These are phyloP conservation scores for Proterorhinus semilunaris DNA, from an alignment of 2,113 vertebrate genomes.

Conservation along the genomic window DNA sequence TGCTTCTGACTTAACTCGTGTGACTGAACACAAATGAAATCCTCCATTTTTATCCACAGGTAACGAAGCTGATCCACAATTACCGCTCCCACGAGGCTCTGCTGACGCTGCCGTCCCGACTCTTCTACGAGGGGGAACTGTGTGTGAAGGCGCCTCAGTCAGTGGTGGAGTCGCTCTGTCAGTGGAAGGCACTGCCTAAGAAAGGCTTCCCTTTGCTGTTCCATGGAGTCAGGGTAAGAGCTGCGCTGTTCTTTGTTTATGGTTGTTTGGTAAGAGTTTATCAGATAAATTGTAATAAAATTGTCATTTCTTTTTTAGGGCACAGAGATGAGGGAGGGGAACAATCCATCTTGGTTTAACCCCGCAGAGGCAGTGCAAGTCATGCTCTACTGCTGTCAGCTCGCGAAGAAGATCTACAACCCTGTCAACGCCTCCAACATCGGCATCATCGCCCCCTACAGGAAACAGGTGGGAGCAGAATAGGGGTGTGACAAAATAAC, in stretches of 20 bases:
- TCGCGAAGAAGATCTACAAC: conserved; percentile 78
- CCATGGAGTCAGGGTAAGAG: conserved; percentile 87
- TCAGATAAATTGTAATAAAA: neutral
- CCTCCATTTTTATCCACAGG: conserved; percentile 67
- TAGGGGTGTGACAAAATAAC: neutral
- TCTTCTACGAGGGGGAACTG: conserved; percentile 89
- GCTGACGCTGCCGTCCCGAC: conserved; percentile 84
- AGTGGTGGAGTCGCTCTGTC: conserved; percentile 79
- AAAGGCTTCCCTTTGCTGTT: conserved; percentile 91
- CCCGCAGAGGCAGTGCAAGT: conserved; percentile 89
- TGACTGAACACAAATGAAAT: neutral
- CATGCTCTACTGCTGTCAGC: conserved; percentile 90
- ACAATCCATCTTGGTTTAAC: conserved; percentile 93
- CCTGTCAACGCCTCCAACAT: conserved; percentile 78
- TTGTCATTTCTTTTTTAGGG: conserved; percentile 70
- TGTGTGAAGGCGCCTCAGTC: conserved; percentile 77
- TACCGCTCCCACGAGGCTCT: conserved; percentile 88
- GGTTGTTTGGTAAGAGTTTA: neutral
- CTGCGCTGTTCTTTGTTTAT: neutral
- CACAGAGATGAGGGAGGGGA: conserved; percentile 85
- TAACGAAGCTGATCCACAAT: conserved; percentile 93
- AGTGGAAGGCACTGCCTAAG: conserved; percentile 85
- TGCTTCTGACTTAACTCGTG: too few relatives aligned
- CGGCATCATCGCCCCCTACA: conserved; percentile 91
- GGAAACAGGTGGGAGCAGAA: conserved; percentile 82